A percentile compares a stretch with the other conserved stretches of the same genome.
These are phyloP conservation scores for Euplexia lucipara DNA, from an alignment of 2,888 invertebrate genomes.

Conservation along the genomic window DNA sequence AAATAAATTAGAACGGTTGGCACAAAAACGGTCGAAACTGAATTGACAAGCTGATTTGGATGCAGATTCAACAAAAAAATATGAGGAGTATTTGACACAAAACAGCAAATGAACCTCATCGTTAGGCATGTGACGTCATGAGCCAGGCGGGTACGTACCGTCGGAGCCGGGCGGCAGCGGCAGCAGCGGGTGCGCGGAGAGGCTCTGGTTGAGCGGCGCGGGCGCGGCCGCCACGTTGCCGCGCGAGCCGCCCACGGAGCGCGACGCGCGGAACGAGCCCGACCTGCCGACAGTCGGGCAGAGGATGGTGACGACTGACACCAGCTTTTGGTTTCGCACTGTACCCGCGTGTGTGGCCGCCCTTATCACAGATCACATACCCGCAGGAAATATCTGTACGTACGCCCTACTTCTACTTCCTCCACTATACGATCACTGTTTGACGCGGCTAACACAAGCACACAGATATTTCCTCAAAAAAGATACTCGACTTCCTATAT, in stretches of 20 bases:
- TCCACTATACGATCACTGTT: background rate
- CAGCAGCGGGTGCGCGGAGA: conserved; percentile 98
- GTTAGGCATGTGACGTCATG: conserved; percentile 4
- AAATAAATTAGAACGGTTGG: background rate
- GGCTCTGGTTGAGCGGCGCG: conserved; percentile 92
- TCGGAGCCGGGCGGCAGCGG: conserved; percentile 95
- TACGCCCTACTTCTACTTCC: conserved; percentile 6
- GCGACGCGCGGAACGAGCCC: conserved; percentile 97
- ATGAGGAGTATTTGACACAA: background rate
- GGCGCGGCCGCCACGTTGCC: conserved; percentile 94
- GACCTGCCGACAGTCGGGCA: conserved; percentile 94
- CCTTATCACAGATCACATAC: conserved; percentile 41
- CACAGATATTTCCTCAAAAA: conserved; percentile 44
- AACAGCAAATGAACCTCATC: background rate
- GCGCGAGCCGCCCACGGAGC: conserved; percentile 94
- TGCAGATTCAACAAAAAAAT: conserved; percentile 8
- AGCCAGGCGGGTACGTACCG: conserved; percentile 79
- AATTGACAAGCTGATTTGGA: conserved; percentile 1
- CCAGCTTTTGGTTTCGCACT: conserved; percentile 81
- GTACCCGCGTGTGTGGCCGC: conserved; percentile 59
- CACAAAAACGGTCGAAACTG: background rate
- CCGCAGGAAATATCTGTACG: conserved; percentile 41
- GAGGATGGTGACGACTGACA: conserved; percentile 86
- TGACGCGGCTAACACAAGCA: background rate
- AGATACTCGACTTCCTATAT: conserved; percentile 44